These are phyloP conservation scores for Ochropacha duplaris DNA, from an alignment of 2,888 invertebrate species.

Conservation along the genomic window DNA sequence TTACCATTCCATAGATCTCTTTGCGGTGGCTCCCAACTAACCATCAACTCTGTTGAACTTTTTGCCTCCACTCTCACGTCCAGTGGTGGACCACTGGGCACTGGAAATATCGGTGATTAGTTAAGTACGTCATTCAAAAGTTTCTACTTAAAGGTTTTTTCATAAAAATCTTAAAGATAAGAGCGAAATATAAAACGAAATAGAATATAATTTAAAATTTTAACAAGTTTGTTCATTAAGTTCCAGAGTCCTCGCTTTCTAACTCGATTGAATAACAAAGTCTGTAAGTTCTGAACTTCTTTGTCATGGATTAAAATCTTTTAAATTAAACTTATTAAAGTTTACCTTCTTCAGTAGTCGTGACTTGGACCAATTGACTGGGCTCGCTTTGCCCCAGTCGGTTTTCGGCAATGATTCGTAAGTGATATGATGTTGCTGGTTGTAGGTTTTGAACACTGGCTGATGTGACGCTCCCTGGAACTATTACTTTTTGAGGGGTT, in stretches of 20 bases:
- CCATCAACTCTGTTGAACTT: slow-evolving; percentile 92
- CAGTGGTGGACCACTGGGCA: slow-evolving; percentile 91
- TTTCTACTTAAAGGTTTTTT: too few relatives aligned
- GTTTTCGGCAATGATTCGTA: slow-evolving; percentile 95
- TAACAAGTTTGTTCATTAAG: not conserved
- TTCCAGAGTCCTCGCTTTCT: not conserved
- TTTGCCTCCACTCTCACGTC: slow-evolving; percentile 92
- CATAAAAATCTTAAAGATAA: not conserved
- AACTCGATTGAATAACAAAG: not conserved
- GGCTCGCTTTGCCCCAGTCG: slow-evolving; percentile 93
- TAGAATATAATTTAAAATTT: not conserved
- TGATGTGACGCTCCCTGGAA: slow-evolving; percentile 91
- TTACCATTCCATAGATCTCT: slow-evolving; percentile 94
- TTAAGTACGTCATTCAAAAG: too few relatives aligned
- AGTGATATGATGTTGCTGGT: slow-evolving; percentile 93
- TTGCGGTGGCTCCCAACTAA: slow-evolving; percentile 94
- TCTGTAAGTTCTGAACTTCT: slow-evolving; percentile 4
- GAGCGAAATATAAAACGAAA: not conserved
- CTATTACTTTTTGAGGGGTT: slow-evolving; percentile 90
- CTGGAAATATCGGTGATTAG: slow-evolving; percentile 56
- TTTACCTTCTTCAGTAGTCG: slow-evolving; percentile 90
- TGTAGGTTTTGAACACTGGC: slow-evolving; percentile 91
- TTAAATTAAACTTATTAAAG: not conserved
- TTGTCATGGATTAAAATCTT: not conserved
- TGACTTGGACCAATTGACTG: slow-evolving; percentile 92